Percentiles rank a stretch among this genome's conserved stretches.
Conservation (phyloP, 2,797 vertebrate species). For the Echiichthys vipera region DNA sequence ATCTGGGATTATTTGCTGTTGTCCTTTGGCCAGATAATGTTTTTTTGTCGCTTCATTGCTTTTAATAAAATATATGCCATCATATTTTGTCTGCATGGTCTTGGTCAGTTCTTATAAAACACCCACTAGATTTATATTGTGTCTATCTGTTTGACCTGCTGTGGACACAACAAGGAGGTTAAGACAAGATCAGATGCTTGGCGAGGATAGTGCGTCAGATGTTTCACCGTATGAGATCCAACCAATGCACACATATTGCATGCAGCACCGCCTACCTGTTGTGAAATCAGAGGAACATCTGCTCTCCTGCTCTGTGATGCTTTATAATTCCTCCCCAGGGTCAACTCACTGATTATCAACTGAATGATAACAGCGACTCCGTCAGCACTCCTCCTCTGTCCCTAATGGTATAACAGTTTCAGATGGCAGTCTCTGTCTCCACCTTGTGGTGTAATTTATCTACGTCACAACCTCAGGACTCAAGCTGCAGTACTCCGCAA, state of each 20-base stretch:
- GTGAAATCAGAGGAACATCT: conserved; percentile 27
- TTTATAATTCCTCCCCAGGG: not conserved
- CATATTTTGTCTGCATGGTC: not conserved
- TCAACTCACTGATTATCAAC: conserved; percentile 10
- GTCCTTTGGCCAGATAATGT: conserved; percentile 38
- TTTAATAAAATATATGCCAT: conserved; percentile 53
- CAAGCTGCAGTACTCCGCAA: not conserved
- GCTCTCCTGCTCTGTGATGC: not conserved
- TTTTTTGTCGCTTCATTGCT: conserved; percentile 44
- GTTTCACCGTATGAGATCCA: conserved; percentile 20
- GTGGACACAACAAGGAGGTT: conserved; percentile 14
- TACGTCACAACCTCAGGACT: not conserved
- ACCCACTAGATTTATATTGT: not conserved
- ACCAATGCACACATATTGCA: not conserved
- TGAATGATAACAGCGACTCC: not conserved
- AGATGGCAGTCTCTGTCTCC: conserved; percentile 73
- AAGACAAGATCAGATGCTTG: conserved; percentile 20
- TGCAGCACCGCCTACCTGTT: not conserved
- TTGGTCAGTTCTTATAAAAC: not conserved
- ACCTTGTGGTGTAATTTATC: conserved; percentile 63
- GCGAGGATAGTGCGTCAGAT: not conserved
- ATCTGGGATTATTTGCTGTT: conserved; percentile 37
- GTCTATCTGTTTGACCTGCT: not conserved
- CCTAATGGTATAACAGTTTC: not conserved
- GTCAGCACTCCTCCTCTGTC: not conserved